phyloP scores from a whole-genome alignment of 2,113 vertebrate species.

The Elephas maximus region DNA sequence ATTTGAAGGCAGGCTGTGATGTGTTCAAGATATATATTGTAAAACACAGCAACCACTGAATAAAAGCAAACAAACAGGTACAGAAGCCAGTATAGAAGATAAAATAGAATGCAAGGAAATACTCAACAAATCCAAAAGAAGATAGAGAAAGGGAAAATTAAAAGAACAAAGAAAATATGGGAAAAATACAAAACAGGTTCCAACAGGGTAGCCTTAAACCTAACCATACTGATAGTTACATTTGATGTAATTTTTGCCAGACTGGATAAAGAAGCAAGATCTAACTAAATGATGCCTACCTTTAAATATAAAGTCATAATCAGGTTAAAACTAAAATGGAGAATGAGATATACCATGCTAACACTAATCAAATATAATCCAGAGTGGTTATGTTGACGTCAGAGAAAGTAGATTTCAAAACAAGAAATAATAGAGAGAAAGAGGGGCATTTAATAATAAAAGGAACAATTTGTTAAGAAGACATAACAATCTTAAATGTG shows the following conservation, averaged over 20 bases:
- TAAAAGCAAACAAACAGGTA: background rate
- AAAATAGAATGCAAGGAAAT: constrained; percentile 32
- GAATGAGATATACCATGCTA: background rate
- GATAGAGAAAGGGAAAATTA: too few species aligned
- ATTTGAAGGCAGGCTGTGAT: background rate
- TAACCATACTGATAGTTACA: background rate
- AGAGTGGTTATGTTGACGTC: background rate
- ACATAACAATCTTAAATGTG: background rate
- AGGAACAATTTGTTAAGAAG: background rate
- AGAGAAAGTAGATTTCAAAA: background rate
- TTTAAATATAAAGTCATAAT: background rate
- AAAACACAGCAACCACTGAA: background rate
- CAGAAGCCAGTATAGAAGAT: background rate
- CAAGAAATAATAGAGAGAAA: background rate
- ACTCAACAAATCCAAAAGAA: background rate
- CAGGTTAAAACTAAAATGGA: constrained; percentile 47
- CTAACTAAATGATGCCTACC: background rate
- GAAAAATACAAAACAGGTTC: constrained; percentile 12
- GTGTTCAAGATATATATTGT: background rate
- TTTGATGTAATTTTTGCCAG: background rate
- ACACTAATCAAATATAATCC: background rate
- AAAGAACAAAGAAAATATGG: background rate
- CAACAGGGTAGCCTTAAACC: background rate
- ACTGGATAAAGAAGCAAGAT: background rate
- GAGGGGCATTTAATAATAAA: background rate